Evolutionary conservation across 2,797 vertebrate genomes (phyloP).

Genomic region (Platalea minor): DNA sequence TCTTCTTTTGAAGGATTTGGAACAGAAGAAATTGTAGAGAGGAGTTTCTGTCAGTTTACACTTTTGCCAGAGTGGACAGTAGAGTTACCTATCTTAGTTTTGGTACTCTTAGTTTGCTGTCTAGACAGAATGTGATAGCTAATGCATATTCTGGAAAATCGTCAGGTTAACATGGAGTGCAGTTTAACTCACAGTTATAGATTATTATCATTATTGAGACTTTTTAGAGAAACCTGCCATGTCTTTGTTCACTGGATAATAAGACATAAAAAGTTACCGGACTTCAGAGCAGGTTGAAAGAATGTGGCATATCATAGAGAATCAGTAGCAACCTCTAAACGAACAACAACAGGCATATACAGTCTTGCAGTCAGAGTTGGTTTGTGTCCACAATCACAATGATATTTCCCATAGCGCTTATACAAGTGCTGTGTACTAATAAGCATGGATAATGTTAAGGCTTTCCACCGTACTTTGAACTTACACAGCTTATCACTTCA

Average conservation of each 20-base stretch:
- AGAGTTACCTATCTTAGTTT: neutral
- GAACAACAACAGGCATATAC: neutral
- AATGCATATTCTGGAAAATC: neutral
- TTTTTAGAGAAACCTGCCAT: neutral
- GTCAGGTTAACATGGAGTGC: fast-evolving
- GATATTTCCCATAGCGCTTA: neutral
- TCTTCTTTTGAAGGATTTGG: neutral
- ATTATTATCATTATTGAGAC: neutral
- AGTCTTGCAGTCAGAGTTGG: neutral
- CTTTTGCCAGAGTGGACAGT: neutral
- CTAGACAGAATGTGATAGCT: neutral
- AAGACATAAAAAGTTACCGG: neutral
- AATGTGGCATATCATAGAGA: fast-evolving
- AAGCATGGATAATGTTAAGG: neutral
- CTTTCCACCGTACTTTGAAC: slow-evolving; percentile 6
- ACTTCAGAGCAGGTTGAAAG: neutral
- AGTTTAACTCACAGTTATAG: neutral
- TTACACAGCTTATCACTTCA: slow-evolving; percentile 13
- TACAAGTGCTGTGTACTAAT: neutral
- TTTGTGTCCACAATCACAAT: neutral
- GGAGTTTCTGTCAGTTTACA: neutral
- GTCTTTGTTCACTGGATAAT: neutral
- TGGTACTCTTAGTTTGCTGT: neutral
- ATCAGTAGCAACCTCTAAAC: neutral
- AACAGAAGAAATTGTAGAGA: neutral